Conservation (phyloP, 2,797 vertebrate species). For the Amniataba percoides region DNA sequence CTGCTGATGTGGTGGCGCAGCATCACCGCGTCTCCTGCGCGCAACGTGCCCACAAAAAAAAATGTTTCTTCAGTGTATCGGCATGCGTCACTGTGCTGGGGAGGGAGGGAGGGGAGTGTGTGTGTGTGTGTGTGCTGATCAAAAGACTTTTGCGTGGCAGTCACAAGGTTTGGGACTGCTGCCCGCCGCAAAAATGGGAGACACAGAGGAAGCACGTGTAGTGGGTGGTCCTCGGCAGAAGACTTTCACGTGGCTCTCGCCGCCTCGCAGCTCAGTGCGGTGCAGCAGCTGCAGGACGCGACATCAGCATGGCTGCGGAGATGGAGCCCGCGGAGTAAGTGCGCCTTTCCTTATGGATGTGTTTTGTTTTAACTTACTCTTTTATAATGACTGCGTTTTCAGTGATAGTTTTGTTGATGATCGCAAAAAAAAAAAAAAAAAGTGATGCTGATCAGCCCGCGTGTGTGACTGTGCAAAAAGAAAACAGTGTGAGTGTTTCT, state of each 20-base stretch:
- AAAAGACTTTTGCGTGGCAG: constrained; percentile 36
- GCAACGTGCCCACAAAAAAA: constrained; percentile 48
- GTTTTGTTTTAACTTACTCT: neutral
- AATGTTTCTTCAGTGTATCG: constrained; percentile 33
- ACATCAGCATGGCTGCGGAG: constrained; percentile 81
- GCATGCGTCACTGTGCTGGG: constrained; percentile 47
- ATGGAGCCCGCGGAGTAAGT: constrained; percentile 88
- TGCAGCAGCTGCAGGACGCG: constrained; percentile 63
- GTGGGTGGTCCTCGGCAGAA: constrained; percentile 75
- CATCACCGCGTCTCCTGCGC: constrained; percentile 43
- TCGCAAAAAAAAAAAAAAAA: no score
- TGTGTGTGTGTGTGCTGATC: neutral
- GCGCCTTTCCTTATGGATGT: neutral
- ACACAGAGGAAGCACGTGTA: constrained; percentile 80
- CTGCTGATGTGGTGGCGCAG: constrained; percentile 15
- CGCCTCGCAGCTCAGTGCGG: constrained; percentile 51
- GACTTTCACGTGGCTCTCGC: constrained; percentile 82
- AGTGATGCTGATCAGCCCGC: neutral
- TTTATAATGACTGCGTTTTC: neutral
- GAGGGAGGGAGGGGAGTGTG: constrained; percentile 17
- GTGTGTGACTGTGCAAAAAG: neutral
- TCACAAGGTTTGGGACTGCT: constrained; percentile 55
- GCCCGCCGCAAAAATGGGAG: constrained; percentile 35
- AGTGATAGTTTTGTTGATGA: neutral
- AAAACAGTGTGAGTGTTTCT: neutral